Evolutionary conservation across 2,113 vertebrate genomes (phyloP), one percentile per base, ranked within the genome.

Genomic region (Epinephelus fuscoguttatus): DNA sequence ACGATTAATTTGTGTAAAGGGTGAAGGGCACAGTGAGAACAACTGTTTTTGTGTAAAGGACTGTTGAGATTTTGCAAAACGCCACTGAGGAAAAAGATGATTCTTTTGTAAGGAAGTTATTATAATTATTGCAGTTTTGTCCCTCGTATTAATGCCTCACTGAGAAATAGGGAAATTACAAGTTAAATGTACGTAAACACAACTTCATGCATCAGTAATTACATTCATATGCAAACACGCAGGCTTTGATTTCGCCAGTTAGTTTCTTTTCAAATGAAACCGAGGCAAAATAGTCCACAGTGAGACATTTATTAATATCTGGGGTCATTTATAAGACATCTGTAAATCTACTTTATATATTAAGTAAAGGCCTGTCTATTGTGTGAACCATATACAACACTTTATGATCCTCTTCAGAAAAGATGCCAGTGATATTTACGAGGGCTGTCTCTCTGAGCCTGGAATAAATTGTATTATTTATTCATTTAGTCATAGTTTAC

Each of bases 321-420:
- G 47, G 33, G 57, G 27, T 78, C 52, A 91, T 88, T 81, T 86
- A 85, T 50, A 78, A 59, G 66, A 70, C 66, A 64, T 53, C 8
- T 71, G 50, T 23, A 66, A 78, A 81, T 80, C 23, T 74, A 55
- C 23, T 73, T 71, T 66, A 56, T 47, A 18, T 63, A 76, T 88
- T 69, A 82, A 77, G 71, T 67, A 70, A 90, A 81, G 72, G 57
- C n/a, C 30, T 52, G 68, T 76, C 9, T 78, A 70, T 50, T 79
- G 23, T 79, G 23, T 75, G 83, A 85, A 80, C 63, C 59, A 74
- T 50, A 62, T 30, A 70, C 13, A 37, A 78, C 67, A 50, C 52
- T 91, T 93, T 88, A 91, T 68, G 82, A 82, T 49, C 80, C 78
- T 72, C 70, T 64, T 72, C 82, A 69, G 77, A 89, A 83, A 52